Evolutionary conservation across 2,888 invertebrate species (phyloP).

Genomic region (Rhingia rostrata): DNA sequence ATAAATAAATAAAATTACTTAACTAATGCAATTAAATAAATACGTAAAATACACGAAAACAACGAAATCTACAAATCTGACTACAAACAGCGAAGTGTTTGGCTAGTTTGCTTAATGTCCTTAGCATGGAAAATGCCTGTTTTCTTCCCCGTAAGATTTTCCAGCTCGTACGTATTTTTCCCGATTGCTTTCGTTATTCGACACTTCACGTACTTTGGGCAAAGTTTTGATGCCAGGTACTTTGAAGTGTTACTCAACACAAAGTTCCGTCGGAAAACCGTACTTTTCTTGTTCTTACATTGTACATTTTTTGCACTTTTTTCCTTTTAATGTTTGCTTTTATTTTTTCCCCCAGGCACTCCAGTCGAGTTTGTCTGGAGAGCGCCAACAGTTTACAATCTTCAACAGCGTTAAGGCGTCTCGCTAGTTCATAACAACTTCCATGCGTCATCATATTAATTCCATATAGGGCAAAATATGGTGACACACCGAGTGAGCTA

Average conservation of each 20-base stretch:
- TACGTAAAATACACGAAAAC: too few relatives aligned
- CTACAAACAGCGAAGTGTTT: too few relatives aligned
- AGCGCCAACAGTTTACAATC: slow-evolving; percentile 8
- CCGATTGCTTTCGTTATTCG: background rate
- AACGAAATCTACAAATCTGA: too few relatives aligned
- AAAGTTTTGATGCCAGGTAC: background rate
- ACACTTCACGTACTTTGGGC: background rate
- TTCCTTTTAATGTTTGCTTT: slow-evolving; percentile 27
- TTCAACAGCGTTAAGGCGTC: too few relatives aligned
- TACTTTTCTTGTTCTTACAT: background rate
- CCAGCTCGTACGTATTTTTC: background rate
- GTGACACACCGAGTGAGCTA: too few relatives aligned
- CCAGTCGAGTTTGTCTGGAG: slow-evolving; percentile 5
- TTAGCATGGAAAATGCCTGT: background rate
- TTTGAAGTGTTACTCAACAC: background rate
- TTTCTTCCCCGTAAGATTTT: slow-evolving; percentile 6
- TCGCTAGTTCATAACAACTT: slow-evolving; percentile 1
- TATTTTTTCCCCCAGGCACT: too few relatives aligned
- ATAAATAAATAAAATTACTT: too few relatives aligned
- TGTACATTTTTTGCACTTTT: slow-evolving; percentile 24
- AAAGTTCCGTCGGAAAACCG: background rate
- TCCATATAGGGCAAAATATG: too few relatives aligned
- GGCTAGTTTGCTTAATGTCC: background rate
- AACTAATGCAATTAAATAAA: too few relatives aligned
- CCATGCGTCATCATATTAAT: slow-evolving; percentile 42